phyloP scores from a whole-genome alignment of 1,140 invertebrate species.

The Dinoponera quadriceps region DNA sequence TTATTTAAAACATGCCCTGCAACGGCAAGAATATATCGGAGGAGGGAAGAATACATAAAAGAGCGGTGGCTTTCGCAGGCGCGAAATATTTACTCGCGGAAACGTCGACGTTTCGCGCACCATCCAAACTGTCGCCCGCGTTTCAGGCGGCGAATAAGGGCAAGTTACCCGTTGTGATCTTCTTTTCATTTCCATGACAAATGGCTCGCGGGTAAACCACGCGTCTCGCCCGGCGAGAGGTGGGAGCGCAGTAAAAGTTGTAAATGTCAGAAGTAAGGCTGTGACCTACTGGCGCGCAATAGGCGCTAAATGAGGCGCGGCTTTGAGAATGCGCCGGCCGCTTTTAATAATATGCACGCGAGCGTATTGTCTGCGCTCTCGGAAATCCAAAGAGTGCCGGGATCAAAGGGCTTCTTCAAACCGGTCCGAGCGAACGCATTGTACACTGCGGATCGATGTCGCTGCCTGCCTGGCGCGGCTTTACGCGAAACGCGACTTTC shows the following conservation, averaged over 20 bases:
- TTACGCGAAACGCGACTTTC: conserved; percentile 45
- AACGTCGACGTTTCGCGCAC: not conserved
- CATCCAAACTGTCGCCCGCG: too few relatives aligned
- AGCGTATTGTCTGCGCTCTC: conserved; percentile 34
- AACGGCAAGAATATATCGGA: too few relatives aligned
- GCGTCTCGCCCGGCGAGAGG: not conserved
- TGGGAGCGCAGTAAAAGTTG: conserved; percentile 13
- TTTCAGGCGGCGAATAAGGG: not conserved
- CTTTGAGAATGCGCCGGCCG: conserved; percentile 22
- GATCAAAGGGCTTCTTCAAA: conserved; percentile 54
- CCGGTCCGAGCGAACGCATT: conserved; percentile 45
- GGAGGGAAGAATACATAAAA: too few relatives aligned
- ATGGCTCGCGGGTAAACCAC: not conserved
- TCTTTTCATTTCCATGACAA: conserved; percentile 26
- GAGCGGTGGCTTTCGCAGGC: too few relatives aligned
- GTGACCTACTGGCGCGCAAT: conserved; percentile 22
- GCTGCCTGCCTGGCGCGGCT: conserved; percentile 5
- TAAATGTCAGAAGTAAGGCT: conserved; percentile 33
- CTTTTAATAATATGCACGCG: conserved; percentile 50
- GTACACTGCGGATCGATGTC: conserved; percentile 51
- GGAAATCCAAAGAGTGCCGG: conserved; percentile 35
- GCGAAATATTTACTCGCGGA: not conserved
- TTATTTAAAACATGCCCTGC: too few relatives aligned
- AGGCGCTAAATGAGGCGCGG: conserved; percentile 35
- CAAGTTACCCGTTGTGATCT: conserved; percentile 12